These are phyloP conservation scores for Ceratina australensis DNA, from an alignment of 1,140 invertebrate species.

Conservation along the genomic window DNA sequence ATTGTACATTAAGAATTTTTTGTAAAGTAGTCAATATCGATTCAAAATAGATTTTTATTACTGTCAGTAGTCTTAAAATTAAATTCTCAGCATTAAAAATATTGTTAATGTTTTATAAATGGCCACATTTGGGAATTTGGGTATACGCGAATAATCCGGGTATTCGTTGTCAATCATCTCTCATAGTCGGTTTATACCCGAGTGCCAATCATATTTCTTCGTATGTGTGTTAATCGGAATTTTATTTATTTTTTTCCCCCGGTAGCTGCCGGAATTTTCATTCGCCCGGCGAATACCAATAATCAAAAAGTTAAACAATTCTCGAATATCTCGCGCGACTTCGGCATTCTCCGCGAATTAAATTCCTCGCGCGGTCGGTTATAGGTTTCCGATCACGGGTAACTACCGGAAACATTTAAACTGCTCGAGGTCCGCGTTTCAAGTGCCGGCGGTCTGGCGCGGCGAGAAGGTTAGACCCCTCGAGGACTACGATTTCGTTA, in stretches of 20 bases:
- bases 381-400: conserved; percentile 8
- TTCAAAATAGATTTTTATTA: too few relatives aligned
- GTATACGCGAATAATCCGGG: too few relatives aligned
- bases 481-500: conserved; percentile 31
- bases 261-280: background rate
- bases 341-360: background rate
- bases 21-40: too few relatives aligned
- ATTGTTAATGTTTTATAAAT: too few relatives aligned
- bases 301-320: background rate
- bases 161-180: too few relatives aligned
- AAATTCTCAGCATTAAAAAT: too few relatives aligned
- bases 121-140: too few relatives aligned
- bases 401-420: conserved; percentile 2
- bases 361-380: conserved; percentile 9
- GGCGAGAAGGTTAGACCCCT: conserved; percentile 8
- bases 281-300: background rate
- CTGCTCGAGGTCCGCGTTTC: background rate
- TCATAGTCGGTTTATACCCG: too few relatives aligned
- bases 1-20: too few relatives aligned
- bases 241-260: background rate
- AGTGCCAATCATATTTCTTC: too few relatives aligned
- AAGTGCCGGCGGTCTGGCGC: conserved; percentile 26
- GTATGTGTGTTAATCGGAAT: too few relatives aligned
- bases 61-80: too few relatives aligned
- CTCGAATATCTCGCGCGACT: background rate